Conservation (phyloP, 2,888 invertebrate species). For the Aspidapion aeneum region DNA sequence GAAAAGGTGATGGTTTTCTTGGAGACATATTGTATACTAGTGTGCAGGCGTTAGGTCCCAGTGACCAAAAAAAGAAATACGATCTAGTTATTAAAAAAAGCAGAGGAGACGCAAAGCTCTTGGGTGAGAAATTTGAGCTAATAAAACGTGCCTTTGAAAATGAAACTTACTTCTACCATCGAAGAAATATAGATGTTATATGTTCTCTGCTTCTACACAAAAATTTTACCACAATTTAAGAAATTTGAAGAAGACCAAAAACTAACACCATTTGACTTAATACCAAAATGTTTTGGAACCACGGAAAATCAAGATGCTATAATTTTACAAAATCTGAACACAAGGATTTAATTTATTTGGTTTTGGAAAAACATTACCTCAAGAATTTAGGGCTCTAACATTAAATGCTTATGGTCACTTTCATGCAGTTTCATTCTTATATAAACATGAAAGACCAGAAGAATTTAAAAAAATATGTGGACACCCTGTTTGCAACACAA, state of each 20-base stretch:
- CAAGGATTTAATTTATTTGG: neutral
- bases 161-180: neutral
- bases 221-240: neutral
- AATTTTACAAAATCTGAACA: neutral
- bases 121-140: neutral
- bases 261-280: neutral
- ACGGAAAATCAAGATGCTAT: neutral
- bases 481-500: neutral
- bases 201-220: neutral
- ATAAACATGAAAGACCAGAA: neutral
- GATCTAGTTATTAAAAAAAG: neutral
- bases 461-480: neutral
- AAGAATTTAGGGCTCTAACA: neutral
- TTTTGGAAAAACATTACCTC: neutral
- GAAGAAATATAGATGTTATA: too few species aligned
- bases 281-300: neutral
- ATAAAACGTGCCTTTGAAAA: neutral
- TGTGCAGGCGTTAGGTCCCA: neutral
- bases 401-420: neutral
- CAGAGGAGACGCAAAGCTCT: neutral
- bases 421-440: neutral
- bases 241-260: neutral
- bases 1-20: neutral
- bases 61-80: neutral
- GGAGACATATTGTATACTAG: neutral